phyloP scores from a whole-genome alignment of 2,113 vertebrate species.

The Aythya baeri region DNA sequence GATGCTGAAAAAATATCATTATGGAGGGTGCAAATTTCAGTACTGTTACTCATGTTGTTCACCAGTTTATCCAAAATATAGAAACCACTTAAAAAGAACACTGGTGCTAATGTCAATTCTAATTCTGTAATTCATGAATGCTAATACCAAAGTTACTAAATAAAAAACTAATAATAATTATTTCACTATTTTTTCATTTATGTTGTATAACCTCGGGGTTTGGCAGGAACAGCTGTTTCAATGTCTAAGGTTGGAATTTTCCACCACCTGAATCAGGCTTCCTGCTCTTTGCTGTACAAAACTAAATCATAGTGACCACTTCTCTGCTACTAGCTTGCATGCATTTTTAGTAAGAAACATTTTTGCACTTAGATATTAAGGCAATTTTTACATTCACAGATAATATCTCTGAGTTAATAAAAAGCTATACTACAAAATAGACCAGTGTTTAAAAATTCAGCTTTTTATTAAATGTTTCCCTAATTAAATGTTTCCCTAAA shows the following conservation, averaged over 20 bases:
- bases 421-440: neutral
- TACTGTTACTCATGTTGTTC: neutral
- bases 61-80: neutral
- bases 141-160: neutral
- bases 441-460: neutral
- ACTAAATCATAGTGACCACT: neutral
- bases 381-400: neutral
- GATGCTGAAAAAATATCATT: neutral
- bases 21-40: neutral
- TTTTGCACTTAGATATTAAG: neutral
- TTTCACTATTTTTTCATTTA: constrained; percentile 12
- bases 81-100: neutral
- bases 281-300: neutral
- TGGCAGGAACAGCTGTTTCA: neutral
- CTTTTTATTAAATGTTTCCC: neutral
- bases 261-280: neutral
- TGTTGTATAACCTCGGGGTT: neutral
- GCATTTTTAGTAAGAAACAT: neutral
- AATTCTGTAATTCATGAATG: neutral
- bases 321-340: neutral
- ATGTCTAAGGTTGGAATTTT: neutral
- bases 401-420: neutral
- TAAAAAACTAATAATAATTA: neutral
- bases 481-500: neutral
- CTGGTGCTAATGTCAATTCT: neutral